Conservation (phyloP, 1,140 invertebrate genomes). For the Meloidogyne chitwoodi region DNA sequence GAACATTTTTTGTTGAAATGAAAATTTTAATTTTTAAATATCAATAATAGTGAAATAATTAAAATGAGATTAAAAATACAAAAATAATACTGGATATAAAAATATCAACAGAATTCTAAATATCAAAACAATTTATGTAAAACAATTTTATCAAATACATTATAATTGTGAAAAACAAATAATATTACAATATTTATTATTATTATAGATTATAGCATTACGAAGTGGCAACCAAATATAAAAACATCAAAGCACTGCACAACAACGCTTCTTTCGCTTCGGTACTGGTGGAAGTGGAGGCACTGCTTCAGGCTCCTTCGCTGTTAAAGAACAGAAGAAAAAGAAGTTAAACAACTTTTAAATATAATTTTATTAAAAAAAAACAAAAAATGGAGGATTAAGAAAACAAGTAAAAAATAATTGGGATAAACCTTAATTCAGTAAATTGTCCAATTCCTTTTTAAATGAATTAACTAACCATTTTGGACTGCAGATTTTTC, state of each 20-base stretch:
- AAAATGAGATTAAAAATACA: background rate
- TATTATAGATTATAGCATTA: background rate
- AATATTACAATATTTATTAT: background rate
- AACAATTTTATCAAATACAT: background rate
- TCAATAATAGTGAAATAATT: background rate
- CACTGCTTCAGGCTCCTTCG: background rate
- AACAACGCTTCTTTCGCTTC: background rate
- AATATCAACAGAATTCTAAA: background rate
- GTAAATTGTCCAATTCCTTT: too few relatives aligned
- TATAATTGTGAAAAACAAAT: background rate
- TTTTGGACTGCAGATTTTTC: background rate
- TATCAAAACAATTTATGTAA: background rate
- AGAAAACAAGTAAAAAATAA: too few relatives aligned
- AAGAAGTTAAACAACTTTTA: too few relatives aligned
- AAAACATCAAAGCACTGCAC: background rate
- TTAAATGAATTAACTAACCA: background rate
- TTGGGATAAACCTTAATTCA: too few relatives aligned
- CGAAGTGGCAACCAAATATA: background rate
- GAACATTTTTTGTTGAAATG: background rate
- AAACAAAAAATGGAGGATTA: too few relatives aligned
- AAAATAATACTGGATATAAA: background rate
- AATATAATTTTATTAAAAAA: too few relatives aligned
- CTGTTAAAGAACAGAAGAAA: background rate
- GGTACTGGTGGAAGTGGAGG: background rate
- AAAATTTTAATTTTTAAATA: background rate